Percentiles rank a stretch among this genome's conserved stretches.
Evolutionary conservation across 1,140 invertebrate species (phyloP).

Genomic region (Berghia stephanieae): DNA sequence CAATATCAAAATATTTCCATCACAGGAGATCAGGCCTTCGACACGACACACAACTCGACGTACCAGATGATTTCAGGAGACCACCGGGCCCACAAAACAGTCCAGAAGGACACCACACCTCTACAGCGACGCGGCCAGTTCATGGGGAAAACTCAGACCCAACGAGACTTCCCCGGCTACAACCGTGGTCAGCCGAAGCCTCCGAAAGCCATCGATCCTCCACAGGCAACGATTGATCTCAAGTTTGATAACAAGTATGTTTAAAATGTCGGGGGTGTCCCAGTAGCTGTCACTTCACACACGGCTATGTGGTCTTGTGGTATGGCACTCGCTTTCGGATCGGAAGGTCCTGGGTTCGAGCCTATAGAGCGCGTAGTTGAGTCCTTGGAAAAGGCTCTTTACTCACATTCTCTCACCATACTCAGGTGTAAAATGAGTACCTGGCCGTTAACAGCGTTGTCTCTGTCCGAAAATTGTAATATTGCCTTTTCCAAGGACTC

Average conservation of each 20-base stretch:
- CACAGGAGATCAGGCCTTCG: slow-evolving; percentile 48
- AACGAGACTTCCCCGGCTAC: slow-evolving; percentile 52
- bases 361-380: no score
- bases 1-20: no score
- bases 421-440: no score
- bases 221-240: slow-evolving; percentile 55
- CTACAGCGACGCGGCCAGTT: slow-evolving; percentile 41
- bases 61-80: slow-evolving; percentile 52
- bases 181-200: slow-evolving; percentile 45
- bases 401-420: no score
- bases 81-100: slow-evolving; percentile 41
- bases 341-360: no score
- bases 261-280: neutral
- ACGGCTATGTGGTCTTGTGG: no score
- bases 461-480: no score
- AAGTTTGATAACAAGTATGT: slow-evolving; percentile 61
- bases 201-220: slow-evolving; percentile 49
- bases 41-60: slow-evolving; percentile 55
- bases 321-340: no score
- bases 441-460: no score
- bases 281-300: no score
- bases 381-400: no score
- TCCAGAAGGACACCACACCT: slow-evolving; percentile 26
- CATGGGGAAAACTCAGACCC: slow-evolving; percentile 49
- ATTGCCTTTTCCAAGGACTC: no score